These are phyloP conservation scores for Protodeltote pygarga DNA, from an alignment of 2,888 invertebrate genomes.

Conservation along the genomic window DNA sequence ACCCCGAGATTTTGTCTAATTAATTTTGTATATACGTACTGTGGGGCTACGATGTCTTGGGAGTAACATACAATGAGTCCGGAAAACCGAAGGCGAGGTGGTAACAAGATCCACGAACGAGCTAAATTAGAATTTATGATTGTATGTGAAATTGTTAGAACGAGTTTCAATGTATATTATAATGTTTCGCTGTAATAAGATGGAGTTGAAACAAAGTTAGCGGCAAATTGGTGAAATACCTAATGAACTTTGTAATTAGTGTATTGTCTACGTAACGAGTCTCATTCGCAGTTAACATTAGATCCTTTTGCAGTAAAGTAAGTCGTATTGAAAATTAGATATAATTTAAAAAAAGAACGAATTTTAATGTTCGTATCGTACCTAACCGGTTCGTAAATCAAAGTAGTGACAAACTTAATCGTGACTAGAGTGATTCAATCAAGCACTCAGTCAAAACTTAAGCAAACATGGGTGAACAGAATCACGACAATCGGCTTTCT, in stretches of 20 bases:
- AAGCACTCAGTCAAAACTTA: constrained; percentile 35
- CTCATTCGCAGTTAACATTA: background rate
- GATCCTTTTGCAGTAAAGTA: background rate
- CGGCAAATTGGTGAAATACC: constrained; percentile 60
- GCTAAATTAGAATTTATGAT: constrained; percentile 87
- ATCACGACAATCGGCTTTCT: constrained; percentile 32
- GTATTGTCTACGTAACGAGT: constrained; percentile 48
- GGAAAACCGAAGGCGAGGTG: constrained; percentile 78
- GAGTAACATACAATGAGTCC: constrained; percentile 82
- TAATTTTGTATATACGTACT: constrained; percentile 84
- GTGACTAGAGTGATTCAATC: constrained; percentile 31
- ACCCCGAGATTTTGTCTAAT: constrained; percentile 84
- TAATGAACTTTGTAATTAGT: constrained; percentile 70
- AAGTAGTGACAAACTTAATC: constrained; percentile 3
- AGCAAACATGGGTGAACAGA: constrained; percentile 30
- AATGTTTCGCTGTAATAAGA: constrained; percentile 67
- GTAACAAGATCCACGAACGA: constrained; percentile 82
- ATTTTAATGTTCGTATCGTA: too few relatives aligned
- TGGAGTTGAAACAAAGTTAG: constrained; percentile 66
- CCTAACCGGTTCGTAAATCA: constrained; percentile 6
- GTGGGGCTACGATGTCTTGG: constrained; percentile 83
- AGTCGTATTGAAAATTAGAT: background rate
- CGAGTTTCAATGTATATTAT: constrained; percentile 76
- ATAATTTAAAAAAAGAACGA: background rate
- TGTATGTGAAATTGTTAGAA: constrained; percentile 85